Percentiles rank a stretch among this genome's conserved stretches.
phyloP scores from a whole-genome alignment of 2,888 invertebrate genomes.

The Harpagoxenus sublaevis region DNA sequence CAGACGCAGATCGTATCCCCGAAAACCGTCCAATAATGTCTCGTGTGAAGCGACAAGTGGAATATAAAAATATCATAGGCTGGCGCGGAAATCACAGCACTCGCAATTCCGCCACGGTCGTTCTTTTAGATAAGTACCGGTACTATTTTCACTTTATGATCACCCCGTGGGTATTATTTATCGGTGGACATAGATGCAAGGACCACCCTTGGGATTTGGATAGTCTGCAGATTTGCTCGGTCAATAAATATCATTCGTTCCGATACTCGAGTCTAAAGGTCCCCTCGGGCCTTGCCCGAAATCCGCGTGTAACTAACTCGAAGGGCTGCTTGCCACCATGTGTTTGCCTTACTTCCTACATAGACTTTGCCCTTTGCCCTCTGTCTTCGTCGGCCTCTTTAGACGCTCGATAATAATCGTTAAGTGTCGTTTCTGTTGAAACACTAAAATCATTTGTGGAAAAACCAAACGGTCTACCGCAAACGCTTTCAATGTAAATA shows the following conservation, averaged over 20 bases:
- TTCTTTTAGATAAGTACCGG: slow-evolving; percentile 66
- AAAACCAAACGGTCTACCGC: neutral
- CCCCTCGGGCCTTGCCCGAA: slow-evolving; percentile 68
- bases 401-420: slow-evolving; percentile 6
- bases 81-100: slow-evolving; percentile 2
- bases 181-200: slow-evolving; percentile 75
- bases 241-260: slow-evolving; percentile 86
- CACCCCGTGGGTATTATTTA: slow-evolving; percentile 80
- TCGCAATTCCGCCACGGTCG: slow-evolving; percentile 57
- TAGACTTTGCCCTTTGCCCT: slow-evolving; percentile 67
- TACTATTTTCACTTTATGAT: slow-evolving; percentile 80
- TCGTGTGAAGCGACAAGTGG: neutral
- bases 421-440: slow-evolving; percentile 1
- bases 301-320: slow-evolving; percentile 79
- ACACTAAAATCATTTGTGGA: neutral
- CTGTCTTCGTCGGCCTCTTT: slow-evolving; percentile 25
- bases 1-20: neutral
- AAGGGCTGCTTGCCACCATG: slow-evolving; percentile 76
- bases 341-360: slow-evolving; percentile 71
- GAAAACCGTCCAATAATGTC: neutral
- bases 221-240: slow-evolving; percentile 84
- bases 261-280: slow-evolving; percentile 84
- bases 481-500: neutral
- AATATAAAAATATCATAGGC: slow-evolving; percentile 69
- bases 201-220: slow-evolving; percentile 85